Base-by-base conservation (phyloP, 2,888 invertebrate species). In the Pristionchus entomophagus region DNA sequence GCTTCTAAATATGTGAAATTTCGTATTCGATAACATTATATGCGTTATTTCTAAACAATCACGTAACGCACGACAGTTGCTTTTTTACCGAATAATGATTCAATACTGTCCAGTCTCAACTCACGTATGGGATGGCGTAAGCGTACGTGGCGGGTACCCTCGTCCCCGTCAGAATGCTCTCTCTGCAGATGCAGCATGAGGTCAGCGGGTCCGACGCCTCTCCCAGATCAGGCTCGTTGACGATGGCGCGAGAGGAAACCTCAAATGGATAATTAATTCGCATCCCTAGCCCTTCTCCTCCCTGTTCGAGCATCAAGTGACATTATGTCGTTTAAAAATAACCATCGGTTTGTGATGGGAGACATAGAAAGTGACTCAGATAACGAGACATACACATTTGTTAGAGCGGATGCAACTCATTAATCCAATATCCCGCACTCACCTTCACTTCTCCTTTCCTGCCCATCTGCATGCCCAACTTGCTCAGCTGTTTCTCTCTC, bases 401-500 rank as follows among this genome's bases (percentile, higher is more conserved):
- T n/a, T n/a, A n/a, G n/a, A n/a, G n/a, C n/a, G n/a, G n/a, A n/a
- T n/a, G n/a, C n/a, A n/a, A n/a, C n/a, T n/a, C n/a, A n/a, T n/a
- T n/a, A n/a, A n/a, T n/a, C n/a, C n/a, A n/a, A n/a, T n/a, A n/a
- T n/a, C n/a, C n/a, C n/a, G n/a, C n/a, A 1, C 49, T 6, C 41
- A 85, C 77, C 69, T 88, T 90, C n/a, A 91, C 89, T 65, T 91
- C 89, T 86, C 90, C 90, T 41, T 85, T 65, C 59, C 80, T 86
- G 88, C 93, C 90, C 86, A 94, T 94, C 88, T 93, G 94, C 95
- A 95, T 95, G 86, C 98, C 98, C 86, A 99, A 95, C 32, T 97
- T 97, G 88, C 97, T 97, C 35, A 99, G 95, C 93, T 99, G 98
- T 91, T 98, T 97, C 94, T 98, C 97, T 80, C 99, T 95, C 95